phyloP scores from a whole-genome alignment of 2,113 vertebrate genomes.

The Scomber colias region DNA sequence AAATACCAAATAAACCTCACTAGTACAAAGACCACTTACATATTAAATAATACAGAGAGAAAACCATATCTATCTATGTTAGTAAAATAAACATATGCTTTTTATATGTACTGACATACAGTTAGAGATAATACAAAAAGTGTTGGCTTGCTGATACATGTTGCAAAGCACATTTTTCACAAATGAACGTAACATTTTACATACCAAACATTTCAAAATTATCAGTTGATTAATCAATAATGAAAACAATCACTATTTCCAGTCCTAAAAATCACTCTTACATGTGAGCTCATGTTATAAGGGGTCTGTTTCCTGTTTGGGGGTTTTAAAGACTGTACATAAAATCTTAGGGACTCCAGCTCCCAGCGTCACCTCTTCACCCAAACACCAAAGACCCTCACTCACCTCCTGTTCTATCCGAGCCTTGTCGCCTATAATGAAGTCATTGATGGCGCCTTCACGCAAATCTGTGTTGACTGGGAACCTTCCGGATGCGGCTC shows the following conservation, averaged over 20 bases:
- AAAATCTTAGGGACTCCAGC: constrained; percentile 24
- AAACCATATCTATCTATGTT: too few species aligned
- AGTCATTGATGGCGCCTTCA: constrained; percentile 73
- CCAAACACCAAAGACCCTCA: constrained; percentile 46
- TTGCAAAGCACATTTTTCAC: too few species aligned
- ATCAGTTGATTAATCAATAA: background rate
- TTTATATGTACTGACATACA: too few species aligned
- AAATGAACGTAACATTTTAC: too few species aligned
- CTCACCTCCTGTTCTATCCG: constrained; percentile 45
- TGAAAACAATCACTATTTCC: background rate
- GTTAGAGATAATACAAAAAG: too few species aligned
- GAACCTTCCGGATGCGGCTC: constrained; percentile 77
- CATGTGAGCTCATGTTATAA: constrained; percentile 37
- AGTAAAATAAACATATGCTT: too few species aligned
- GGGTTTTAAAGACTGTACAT: constrained; percentile 8
- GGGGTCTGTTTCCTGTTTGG: constrained; percentile 18
- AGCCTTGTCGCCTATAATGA: constrained; percentile 75
- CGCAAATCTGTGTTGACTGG: constrained; percentile 83
- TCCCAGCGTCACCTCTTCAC: constrained; percentile 48
- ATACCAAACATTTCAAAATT: too few species aligned
- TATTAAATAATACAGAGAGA: too few species aligned
- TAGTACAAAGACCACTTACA: too few species aligned
- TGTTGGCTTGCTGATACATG: too few species aligned
- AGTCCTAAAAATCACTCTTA: constrained; percentile 2
- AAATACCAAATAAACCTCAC: too few species aligned